Percentiles rank a stretch among this genome's conserved stretches.
Evolutionary conservation across 2,888 invertebrate genomes (phyloP).

Genomic region (Philereme transversata): DNA sequence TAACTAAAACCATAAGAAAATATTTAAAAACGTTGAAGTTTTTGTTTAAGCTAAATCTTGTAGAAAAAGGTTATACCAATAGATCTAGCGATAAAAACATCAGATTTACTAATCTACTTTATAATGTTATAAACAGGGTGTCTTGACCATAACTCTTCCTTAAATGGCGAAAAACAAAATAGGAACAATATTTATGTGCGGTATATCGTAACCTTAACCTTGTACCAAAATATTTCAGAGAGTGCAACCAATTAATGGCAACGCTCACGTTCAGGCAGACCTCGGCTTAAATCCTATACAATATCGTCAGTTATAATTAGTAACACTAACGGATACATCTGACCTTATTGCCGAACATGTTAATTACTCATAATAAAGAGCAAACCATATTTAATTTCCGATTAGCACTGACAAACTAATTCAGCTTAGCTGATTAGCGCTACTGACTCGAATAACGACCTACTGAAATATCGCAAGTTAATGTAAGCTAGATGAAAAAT

Average conservation of each 20-base stretch:
- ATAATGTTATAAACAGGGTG: neutral
- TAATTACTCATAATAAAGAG: slow-evolving; percentile 44
- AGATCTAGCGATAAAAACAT: too few relatives aligned
- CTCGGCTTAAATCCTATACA: slow-evolving; percentile 7
- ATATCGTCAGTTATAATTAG: slow-evolving; percentile 21
- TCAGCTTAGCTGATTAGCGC: slow-evolving; percentile 47
- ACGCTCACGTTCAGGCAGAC: slow-evolving; percentile 8
- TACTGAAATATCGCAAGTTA: slow-evolving; percentile 34
- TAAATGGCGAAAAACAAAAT: neutral
- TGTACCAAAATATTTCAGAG: slow-evolving; percentile 5
- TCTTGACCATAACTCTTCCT: neutral
- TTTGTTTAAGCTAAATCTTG: too few relatives aligned
- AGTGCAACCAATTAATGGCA: neutral
- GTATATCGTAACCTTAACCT: neutral
- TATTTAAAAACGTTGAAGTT: too few relatives aligned
- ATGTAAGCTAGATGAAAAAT: slow-evolving; percentile 19
- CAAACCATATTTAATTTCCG: slow-evolving; percentile 45
- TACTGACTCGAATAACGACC: slow-evolving; percentile 37
- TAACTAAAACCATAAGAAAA: too few relatives aligned
- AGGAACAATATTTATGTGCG: neutral
- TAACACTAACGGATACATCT: slow-evolving; percentile 37
- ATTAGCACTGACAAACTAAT: slow-evolving; percentile 53
- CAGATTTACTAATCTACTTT: too few relatives aligned
- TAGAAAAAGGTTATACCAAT: too few relatives aligned
- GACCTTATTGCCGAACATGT: slow-evolving; percentile 46